Conservation (phyloP, 2,113 vertebrate species). For the Rhizomys pruinosus region DNA sequence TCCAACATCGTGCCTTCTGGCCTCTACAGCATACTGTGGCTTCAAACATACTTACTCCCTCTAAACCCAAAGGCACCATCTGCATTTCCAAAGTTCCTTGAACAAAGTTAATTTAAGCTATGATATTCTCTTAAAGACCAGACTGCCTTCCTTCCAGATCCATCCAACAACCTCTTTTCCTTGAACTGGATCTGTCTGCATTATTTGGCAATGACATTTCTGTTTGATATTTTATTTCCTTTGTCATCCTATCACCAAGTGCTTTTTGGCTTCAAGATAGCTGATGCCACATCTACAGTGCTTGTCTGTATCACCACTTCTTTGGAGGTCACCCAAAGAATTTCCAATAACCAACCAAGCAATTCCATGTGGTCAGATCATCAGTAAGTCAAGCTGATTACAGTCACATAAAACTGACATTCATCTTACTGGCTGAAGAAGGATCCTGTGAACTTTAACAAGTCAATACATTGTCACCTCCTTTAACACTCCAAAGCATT, state of each 20-base stretch:
- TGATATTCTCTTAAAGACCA: neutral
- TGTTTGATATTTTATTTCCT: neutral
- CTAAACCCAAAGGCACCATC: neutral
- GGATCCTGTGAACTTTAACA: neutral
- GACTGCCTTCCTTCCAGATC: neutral
- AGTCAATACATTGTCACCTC: neutral
- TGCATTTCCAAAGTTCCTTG: neutral
- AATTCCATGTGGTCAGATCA: neutral
- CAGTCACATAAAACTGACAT: neutral
- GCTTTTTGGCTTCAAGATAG: neutral
- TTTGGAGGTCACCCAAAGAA: neutral
- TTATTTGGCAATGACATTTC: neutral
- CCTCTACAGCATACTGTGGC: neutral
- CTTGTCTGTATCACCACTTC: too few species aligned
- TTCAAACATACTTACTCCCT: neutral
- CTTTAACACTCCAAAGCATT: neutral
- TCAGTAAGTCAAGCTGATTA: neutral
- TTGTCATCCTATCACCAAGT: neutral
- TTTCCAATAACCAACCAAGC: neutral
- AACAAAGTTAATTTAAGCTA: neutral
- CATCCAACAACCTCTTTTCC: neutral
- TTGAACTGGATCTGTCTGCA: neutral
- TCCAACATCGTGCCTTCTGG: neutral
- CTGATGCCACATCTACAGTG: neutral
- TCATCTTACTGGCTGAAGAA: neutral